Base-by-base conservation (phyloP, 2,113 vertebrate species). In the Tapirus terrestris region DNA sequence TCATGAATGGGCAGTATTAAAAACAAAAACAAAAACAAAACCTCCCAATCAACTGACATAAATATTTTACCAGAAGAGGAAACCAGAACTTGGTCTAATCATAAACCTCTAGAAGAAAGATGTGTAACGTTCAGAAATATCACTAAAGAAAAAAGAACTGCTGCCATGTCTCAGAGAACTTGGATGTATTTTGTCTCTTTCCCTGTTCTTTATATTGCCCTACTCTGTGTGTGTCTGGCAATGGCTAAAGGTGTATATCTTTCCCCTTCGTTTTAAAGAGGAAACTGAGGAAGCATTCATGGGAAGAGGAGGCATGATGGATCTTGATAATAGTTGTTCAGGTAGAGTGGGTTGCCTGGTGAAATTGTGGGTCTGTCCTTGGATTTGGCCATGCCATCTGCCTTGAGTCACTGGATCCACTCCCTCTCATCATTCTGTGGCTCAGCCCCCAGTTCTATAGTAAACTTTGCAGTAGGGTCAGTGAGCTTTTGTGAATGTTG, bases 81-180 rank as follows among this genome's bases (percentile, higher is more conserved):
- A 79, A 83, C 1, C 8, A 91, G 43, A 86, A 53, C 0, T 31
- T 89, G 10, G 2, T 80, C 12, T 93, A 81, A 84, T 72, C 27
- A 95, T 77, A 87, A 96, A 72, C 33, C 9, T 70, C 13, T 60
- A 53, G 13, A 60, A 60, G 9, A 89, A 82, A 86, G 60, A 18
- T 92, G 12, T n/a, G 1, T 31, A 56, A 56, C 27, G 0, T 53
- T 97, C 89, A 6, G 10, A 67, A 96, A 79, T 87, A 6, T n/a
- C 53, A 33, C 23, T 67, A 3, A 84, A 67, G 6, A 12, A 67
- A 80, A 43, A 70, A 7, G 25, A 89, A 53, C 18, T 73, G 2
- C 25, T 21, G 2, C n/a, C 25, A n/a, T 53, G 9, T 77, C 27
- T 91, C 27, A 79, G 33, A 89, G 31, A 93, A 91, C 1, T 77